Base-by-base conservation (phyloP, 1,140 invertebrate genomes). In the Samia ricini region DNA sequence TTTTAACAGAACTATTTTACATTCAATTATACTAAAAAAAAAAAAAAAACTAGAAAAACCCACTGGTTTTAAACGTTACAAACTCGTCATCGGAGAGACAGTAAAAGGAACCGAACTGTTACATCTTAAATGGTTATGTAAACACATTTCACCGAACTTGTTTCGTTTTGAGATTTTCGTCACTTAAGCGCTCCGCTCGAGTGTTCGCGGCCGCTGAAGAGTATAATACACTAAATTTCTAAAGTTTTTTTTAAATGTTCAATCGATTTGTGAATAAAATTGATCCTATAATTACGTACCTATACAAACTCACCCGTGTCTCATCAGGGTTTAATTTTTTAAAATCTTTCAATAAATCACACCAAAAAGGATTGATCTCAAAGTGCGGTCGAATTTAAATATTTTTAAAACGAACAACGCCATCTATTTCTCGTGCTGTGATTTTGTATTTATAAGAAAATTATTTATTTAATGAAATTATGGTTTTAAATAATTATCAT, bases 121-220 rank as follows among this genome's bases (percentile, higher is more conserved):
- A 22, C 15, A 55, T 55, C 52, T 24, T n/a, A 55, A 55, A 22
- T 24, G 22, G 10, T 57, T 57, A 57, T 57, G 26, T 33, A 57
- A 57, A 33, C 24, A 57, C 56, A 57, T 57, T 57, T 57, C 56
- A 57, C 56, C 56, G 19, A 57, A 57, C 26, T 57, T 57, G 20
- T 55, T 22, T 55, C 21, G 33, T 55, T 55, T 55, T 55, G 21
- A 55, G 21, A 55, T 55, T 55, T 24, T 19, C 52, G 52, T 24
- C 52, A 57, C n/a, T 36, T 23, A 20, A 57, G 56, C 33, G 19
- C 56, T 19, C 19, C 56, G 33, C 33, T 57, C 56, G 56, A 57
- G 26, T 26, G 18, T 33, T 33, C 56, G 56, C 56, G 56, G 24
- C 26, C 26, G 56, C 21, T 20, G 10, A n/a, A 15, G n/a, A 26